These are phyloP conservation scores for Entomobrya proxima DNA, from an alignment of 2,888 invertebrate species.

Conservation along the genomic window DNA sequence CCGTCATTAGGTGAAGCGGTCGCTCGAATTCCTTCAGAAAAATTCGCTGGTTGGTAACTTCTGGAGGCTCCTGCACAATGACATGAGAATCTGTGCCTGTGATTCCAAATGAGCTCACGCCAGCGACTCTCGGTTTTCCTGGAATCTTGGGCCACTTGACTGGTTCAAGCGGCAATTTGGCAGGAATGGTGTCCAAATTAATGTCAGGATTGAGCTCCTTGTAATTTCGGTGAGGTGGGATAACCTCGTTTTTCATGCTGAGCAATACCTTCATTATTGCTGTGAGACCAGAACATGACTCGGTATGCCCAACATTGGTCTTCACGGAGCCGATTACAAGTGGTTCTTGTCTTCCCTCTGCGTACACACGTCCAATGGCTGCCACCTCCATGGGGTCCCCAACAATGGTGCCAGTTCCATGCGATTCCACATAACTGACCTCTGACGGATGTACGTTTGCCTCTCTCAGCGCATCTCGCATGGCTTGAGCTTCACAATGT, in stretches of 20 bases:
- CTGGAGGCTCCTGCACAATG: conserved; percentile 44
- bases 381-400: conserved; percentile 60
- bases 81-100: conserved; percentile 59
- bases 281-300: conserved; percentile 52
- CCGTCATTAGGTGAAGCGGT: conserved; percentile 27
- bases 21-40: not conserved
- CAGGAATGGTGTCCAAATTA: conserved; percentile 50
- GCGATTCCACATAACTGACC: conserved; percentile 47
- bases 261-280: conserved; percentile 58
- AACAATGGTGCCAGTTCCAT: conserved; percentile 57
- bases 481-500: conserved; percentile 49
- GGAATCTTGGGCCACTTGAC: conserved; percentile 23
- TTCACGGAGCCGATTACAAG: conserved; percentile 48
- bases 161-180: conserved; percentile 36
- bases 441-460: conserved; percentile 37
- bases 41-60: not conserved
- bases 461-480: conserved; percentile 48
- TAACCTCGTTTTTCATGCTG: conserved; percentile 50
- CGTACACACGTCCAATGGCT: conserved; percentile 50
- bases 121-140: conserved; percentile 38
- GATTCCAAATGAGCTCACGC: conserved; percentile 58
- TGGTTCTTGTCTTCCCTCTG: conserved; percentile 39
- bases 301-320: conserved; percentile 58
- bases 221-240: conserved; percentile 53
- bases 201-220: conserved; percentile 46